Evolutionary conservation across 2,113 vertebrate genomes (phyloP).

Genomic region (Hipposideros armiger): DNA sequence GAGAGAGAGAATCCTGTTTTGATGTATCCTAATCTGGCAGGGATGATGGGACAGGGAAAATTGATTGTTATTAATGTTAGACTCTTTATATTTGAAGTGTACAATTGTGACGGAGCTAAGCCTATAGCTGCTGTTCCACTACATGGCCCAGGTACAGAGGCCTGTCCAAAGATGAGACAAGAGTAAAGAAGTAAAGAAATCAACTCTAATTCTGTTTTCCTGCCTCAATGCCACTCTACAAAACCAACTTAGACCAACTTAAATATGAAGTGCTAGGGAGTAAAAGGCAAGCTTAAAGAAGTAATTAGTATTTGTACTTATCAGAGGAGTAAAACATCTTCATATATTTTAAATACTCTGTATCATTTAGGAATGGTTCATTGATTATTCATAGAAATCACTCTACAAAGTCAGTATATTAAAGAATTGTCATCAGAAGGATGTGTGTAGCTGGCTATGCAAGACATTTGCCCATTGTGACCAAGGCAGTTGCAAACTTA

Average conservation of each 20-base stretch:
- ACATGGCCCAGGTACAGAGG: accelerated
- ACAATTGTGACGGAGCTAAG: background rate
- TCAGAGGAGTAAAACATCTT: background rate
- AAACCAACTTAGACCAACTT: background rate
- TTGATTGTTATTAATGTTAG: background rate
- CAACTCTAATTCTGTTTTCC: background rate
- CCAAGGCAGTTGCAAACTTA: background rate
- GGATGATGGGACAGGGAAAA: background rate
- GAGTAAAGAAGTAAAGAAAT: background rate
- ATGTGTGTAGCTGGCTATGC: background rate
- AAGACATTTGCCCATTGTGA: background rate
- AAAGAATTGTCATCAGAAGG: background rate
- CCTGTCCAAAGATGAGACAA: background rate
- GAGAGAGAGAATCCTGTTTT: background rate
- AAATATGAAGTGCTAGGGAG: background rate
- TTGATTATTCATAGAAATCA: background rate
- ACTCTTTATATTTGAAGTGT: background rate
- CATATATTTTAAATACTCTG: background rate
- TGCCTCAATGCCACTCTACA: background rate
- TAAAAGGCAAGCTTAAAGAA: background rate
- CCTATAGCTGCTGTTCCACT: background rate
- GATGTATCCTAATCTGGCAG: background rate
- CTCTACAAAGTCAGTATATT: background rate
- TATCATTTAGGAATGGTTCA: background rate
- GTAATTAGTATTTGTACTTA: background rate